Evolutionary conservation across 2,797 vertebrate species (phyloP), one percentile per base, ranked within the genome.

Genomic region (Galaxias olidus): DNA sequence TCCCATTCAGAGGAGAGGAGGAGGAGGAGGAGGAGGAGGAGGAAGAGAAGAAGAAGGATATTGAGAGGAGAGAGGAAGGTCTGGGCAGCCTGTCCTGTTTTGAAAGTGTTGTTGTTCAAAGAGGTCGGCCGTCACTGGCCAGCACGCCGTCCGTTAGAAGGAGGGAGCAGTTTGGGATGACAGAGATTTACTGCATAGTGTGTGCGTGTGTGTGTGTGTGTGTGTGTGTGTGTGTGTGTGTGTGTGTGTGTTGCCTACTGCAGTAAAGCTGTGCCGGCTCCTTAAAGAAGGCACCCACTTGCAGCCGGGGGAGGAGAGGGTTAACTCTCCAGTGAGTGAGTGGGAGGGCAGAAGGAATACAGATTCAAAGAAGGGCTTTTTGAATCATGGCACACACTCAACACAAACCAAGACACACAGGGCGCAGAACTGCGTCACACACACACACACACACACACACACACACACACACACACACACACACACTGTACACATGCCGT

Each of bases 301-400:
- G 30, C 10, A 60, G 45, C 9, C 10, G 6, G 17, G 17, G 12
- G 57, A 55, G 51, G 54, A 66, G 52, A 63, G 10, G 0, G 53
- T 67, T 56, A 67, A 65, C n/a, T 55, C n/a, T 55, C 6, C 43
- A 54, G 43, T 9, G 8, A 48, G 42, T 61, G 67, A 56, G 17
- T 42, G 57, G 52, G 47, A 9, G 46, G 52, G 4, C 10, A 69
- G 43, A 69, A 41, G 18, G 20, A 60, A 52, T 57, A 7, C 44
- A 55, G 52, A 10, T 76, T 64, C n/a, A 65, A 15, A 70, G 46
- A 59, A 61, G 59, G 40, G 13, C 12, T 42, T 71, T 75, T 75
- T n/a, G n/a, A 69, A 82, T 79, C 66, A 43, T 65, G 18, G 7
- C 58, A 10, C 60, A 42, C 58, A 59, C 51, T 40, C 13, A 20